Evolutionary conservation across 2,888 invertebrate genomes (phyloP), one percentile per base, ranked within the genome.

Genomic region (Lasioglossum zephyrum): DNA sequence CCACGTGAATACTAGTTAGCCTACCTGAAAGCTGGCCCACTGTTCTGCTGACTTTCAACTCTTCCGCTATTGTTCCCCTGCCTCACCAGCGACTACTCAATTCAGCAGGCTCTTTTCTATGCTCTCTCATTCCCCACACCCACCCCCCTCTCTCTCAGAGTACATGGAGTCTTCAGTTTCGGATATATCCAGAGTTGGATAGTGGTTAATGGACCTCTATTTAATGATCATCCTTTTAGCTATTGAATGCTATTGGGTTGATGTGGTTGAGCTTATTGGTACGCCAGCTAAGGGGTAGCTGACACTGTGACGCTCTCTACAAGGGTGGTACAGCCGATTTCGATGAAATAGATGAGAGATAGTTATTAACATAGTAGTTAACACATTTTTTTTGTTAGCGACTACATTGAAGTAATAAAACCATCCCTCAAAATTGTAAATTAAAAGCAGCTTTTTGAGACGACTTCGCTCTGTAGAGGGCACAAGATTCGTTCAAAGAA

Each of bases 11-110:
- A 66, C 73, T 57, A 75, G 75, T 69, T 75, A 41, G 63, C 44
- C 44, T 53, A 36, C 22, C 77, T 36, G 49, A 41, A 77, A 77
- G 44, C 63, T 78, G 77, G 63, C 80, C 80, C 76, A 73, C 36
- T 76, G 76, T 73, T 77, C 73, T 63, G 84, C 78, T 82, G 82
- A 74, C 82, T 78, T 63, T 63, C 57, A 72, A 69, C 57, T 73
- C 73, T 16, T 44, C 11, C 18, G 60, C 22, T 16, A 41, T 79
- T 63, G 72, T 44, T 41, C 53, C 39, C 66, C 16, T 16, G 63
- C 44, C 18, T 9, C 16, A 18, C 26, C 18, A n/a, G 9, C 22
- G n/a, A 31, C 18, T 36, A 16, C 13, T 44, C 47, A 47, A 47
- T 16, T 47, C 47, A 47, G 47, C 47, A 47, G 47, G 47, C 47